A percentile compares a stretch with the other conserved stretches of the same genome.
Evolutionary conservation across 2,888 invertebrate genomes (phyloP).

Genomic region (Lacanobia wlatinum): DNA sequence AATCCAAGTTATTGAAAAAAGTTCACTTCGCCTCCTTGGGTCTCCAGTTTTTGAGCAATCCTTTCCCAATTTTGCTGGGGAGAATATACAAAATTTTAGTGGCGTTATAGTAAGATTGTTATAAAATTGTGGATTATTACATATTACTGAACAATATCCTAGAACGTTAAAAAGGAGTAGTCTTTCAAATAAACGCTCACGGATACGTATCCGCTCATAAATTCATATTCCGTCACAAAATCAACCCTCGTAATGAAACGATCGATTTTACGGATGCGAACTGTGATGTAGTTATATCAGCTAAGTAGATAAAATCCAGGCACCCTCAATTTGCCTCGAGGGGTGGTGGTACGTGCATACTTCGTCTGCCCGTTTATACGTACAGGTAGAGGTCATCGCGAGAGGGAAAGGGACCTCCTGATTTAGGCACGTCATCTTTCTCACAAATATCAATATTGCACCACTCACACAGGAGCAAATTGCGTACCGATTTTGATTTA

Average conservation of each 20-base stretch:
- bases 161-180: not conserved
- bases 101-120: too few species aligned
- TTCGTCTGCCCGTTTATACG: not conserved
- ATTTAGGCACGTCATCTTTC: conserved; percentile 2
- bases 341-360: not conserved
- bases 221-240: not conserved
- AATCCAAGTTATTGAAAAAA: too few species aligned
- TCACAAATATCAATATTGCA: conserved; percentile 31
- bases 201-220: not conserved
- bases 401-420: conserved; percentile 14
- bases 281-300: not conserved
- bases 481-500: not conserved
- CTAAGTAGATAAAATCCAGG: not conserved
- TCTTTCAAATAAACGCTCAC: not conserved
- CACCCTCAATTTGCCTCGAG: not conserved
- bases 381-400: not conserved
- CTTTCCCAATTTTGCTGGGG: too few species aligned
- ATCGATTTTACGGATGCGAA: not conserved
- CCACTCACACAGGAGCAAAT: conserved; percentile 6
- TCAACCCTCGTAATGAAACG: not conserved
- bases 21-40: too few species aligned
- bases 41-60: too few species aligned
- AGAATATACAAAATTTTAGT: too few species aligned
- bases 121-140: too few species aligned
- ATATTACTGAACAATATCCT: not conserved